These are phyloP conservation scores for Tetropium fuscum DNA, from an alignment of 2,888 invertebrate genomes.

Conservation along the genomic window DNA sequence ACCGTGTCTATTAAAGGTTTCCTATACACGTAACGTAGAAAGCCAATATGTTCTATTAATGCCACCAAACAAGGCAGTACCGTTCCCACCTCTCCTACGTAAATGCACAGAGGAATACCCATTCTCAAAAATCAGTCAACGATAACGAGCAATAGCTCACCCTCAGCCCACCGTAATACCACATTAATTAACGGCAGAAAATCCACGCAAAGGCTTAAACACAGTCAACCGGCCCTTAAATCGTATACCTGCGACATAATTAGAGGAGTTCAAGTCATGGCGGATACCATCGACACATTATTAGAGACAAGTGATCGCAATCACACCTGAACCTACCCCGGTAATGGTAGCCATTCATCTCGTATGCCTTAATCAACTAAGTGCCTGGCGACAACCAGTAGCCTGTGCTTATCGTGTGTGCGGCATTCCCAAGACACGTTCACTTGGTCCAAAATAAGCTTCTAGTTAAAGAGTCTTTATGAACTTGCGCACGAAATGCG, in stretches of 20 bases:
- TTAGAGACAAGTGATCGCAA: constrained; percentile 54
- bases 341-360: constrained; percentile 51
- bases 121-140: not conserved
- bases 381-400: constrained; percentile 13
- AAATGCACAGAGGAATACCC: no score
- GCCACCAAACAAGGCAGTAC: no score
- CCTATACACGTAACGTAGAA: no score
- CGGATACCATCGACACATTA: constrained; percentile 52
- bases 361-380: constrained; percentile 50
- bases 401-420: constrained; percentile 15
- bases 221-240: constrained; percentile 28
- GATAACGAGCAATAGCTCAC: not conserved
- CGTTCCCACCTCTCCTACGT: no score
- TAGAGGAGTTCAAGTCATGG: constrained; percentile 41
- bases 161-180: constrained; percentile 11
- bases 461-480: no score
- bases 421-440: constrained; percentile 18
- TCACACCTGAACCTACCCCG: constrained; percentile 49
- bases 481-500: no score
- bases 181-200: constrained; percentile 21
- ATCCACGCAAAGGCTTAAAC: constrained; percentile 11
- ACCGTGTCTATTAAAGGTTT: no score
- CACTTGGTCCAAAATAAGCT: constrained; percentile 19
- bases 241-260: constrained; percentile 51
- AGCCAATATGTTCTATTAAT: no score